Base-by-base conservation (phyloP, 2,797 vertebrate species). In the Rhyacichthys aspro region DNA sequence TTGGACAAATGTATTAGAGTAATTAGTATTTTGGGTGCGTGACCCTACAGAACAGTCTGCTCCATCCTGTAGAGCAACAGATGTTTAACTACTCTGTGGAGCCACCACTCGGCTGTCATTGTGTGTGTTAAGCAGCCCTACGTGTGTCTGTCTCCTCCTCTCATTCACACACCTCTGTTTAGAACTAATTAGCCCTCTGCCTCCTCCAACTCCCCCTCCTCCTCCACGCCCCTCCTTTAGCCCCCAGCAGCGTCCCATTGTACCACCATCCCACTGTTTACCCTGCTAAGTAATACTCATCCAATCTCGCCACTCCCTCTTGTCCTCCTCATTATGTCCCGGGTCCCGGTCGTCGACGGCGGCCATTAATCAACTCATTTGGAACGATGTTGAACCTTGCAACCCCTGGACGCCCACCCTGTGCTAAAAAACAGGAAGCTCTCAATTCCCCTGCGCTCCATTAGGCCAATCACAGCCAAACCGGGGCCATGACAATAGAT, bases 321-420 rank as follows among this genome's bases (percentile, higher is more conserved):
- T 69, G 81, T 79, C 76, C 67, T 72, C 62, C 59, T 80, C 76
- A 89, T 90, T 93, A 88, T 93, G 71, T 72, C 63, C 32, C 4
- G 9, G 11, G 82, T 76, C 89, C 84, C 74, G 48, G 57, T 67
- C 44, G 60, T 82, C 47, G 82, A 84, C 79, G 77, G 83, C 79
- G 14, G 59, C 78, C 89, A 89, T 93, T 88, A 92, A 92, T 92
- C 91, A 93, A 84, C 59, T 73, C 54, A 64, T 91, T 92, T 72
- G 77, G 54, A 65, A 77, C 55, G 43, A 71, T 33, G 78, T 72
- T 87, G 85, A 90, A 89, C 88, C 83, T 83, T 78, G 80, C 76
- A 80, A 88, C 88, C 77, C 70, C 36, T 53, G 54, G 59, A 84
- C 86, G 74, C 84, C 90, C 85, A 86, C 64, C 58, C 11, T 69